A percentile compares a stretch with the other conserved stretches of the same genome.
These are phyloP conservation scores for Nesoenas mayeri DNA, from an alignment of 2,113 vertebrate species.

Conservation along the genomic window DNA sequence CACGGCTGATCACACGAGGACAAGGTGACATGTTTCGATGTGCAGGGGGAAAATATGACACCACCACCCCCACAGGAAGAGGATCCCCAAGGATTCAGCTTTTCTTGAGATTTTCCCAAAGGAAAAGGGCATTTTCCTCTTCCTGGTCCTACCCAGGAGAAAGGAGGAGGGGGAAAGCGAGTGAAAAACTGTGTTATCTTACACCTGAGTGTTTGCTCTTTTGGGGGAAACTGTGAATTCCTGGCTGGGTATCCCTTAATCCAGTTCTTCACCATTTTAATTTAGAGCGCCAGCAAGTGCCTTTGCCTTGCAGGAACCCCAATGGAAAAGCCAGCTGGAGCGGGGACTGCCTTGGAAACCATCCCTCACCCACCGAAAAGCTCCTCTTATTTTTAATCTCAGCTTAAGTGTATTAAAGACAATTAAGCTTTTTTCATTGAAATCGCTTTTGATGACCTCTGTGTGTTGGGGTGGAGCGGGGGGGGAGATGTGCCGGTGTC, in stretches of 20 bases:
- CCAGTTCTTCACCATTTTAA: background rate
- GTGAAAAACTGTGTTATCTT: background rate
- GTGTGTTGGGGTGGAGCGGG: too few relatives aligned
- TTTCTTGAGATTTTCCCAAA: background rate
- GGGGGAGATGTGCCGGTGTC: too few relatives aligned
- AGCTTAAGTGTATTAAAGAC: background rate
- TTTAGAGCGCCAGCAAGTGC: background rate
- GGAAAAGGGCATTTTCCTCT: background rate
- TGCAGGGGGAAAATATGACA: background rate
- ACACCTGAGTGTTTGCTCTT: too few relatives aligned
- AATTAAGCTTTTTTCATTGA: background rate
- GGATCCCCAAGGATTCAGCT: background rate
- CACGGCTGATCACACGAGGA: fast-evolving
- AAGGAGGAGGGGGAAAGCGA: background rate
- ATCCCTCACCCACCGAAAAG: background rate
- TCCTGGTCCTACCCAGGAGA: background rate
- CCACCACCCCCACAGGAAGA: fast-evolving
- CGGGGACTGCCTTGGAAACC: background rate
- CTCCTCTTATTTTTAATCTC: background rate
- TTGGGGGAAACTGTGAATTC: background rate
- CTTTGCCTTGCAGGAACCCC: background rate
- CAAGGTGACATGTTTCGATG: background rate
- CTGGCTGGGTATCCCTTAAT: background rate
- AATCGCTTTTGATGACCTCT: background rate
- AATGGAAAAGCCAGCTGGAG: background rate